These are phyloP conservation scores for Solenopsis invicta DNA, from an alignment of 1,140 invertebrate genomes.

Conservation along the genomic window DNA sequence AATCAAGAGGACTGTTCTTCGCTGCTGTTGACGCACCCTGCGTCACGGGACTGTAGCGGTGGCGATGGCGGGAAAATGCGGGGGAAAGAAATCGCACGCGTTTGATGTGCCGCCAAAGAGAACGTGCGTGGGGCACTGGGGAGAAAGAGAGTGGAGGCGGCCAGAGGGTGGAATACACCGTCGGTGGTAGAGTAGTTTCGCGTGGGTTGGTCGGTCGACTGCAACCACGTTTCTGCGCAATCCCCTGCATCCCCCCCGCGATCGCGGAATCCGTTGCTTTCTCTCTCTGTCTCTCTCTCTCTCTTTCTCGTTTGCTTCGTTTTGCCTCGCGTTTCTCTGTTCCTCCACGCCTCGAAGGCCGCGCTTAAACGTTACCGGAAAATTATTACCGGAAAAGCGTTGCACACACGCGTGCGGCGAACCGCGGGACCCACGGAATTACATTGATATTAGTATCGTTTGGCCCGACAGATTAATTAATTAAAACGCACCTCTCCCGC, in stretches of 20 bases:
- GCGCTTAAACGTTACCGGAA: slow-evolving; percentile 74
- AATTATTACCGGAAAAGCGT: slow-evolving; percentile 80
- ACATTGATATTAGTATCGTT: slow-evolving; percentile 85
- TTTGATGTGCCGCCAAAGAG: slow-evolving; percentile 86
- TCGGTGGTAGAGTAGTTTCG: slow-evolving; percentile 82
- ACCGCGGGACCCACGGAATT: slow-evolving; percentile 82
- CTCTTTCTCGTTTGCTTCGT: slow-evolving; percentile 25
- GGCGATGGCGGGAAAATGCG: slow-evolving; percentile 65
- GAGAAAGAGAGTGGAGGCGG: neutral
- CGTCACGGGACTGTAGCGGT: slow-evolving; percentile 21
- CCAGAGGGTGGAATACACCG: slow-evolving; percentile 67
- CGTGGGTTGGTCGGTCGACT: slow-evolving; percentile 74
- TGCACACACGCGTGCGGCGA: slow-evolving; percentile 79
- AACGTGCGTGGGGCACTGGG: slow-evolving; percentile 62
- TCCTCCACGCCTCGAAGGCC: slow-evolving; percentile 42
- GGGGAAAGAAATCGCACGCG: slow-evolving; percentile 83
- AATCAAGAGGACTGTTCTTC: slow-evolving; percentile 47
- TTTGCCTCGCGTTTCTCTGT: slow-evolving; percentile 46
- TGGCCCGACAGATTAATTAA: slow-evolving; percentile 84
- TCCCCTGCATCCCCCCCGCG: slow-evolving; percentile 5
- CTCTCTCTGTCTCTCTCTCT: neutral
- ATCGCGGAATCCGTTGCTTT: neutral
- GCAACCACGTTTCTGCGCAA: slow-evolving; percentile 67
- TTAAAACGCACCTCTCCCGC: slow-evolving; percentile 80
- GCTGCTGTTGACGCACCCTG: slow-evolving; percentile 81